A percentile compares a stretch with the other conserved stretches of the same genome.
Conservation (phyloP, 53 echinoderm and acorn worm genomes). For the Astropecten irregularis region DNA sequence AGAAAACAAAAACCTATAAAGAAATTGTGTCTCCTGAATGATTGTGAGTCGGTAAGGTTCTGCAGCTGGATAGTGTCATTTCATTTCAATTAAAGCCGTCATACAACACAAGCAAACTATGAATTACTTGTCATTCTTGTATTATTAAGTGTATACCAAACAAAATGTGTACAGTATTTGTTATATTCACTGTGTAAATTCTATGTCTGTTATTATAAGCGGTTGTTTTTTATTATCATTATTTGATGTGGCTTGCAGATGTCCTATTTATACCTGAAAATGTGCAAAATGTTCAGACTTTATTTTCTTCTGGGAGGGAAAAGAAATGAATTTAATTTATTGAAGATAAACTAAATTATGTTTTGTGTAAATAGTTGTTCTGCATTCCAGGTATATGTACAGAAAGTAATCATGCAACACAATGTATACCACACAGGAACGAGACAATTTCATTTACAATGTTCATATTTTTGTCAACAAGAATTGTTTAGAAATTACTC, state of each 20-base stretch:
- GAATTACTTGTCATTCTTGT: constrained; percentile 9
- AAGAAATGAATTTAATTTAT: neutral
- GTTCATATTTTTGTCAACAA: too few species aligned
- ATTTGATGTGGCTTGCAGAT: neutral
- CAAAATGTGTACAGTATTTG: constrained; percentile 28
- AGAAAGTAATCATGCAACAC: neutral
- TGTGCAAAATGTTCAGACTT: neutral
- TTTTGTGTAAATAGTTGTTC: constrained; percentile 29
- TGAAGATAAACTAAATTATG: neutral
- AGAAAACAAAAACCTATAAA: neutral
- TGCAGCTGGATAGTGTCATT: constrained; percentile 12
- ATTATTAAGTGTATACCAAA: neutral
- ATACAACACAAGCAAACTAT: neutral
- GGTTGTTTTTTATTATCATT: neutral
- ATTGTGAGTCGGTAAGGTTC: too few species aligned
- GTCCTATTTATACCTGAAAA: neutral
- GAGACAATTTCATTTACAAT: too few species aligned
- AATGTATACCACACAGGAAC: neutral
- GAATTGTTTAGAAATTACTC: neutral
- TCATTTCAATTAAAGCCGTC: neutral
- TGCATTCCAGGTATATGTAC: constrained; percentile 16
- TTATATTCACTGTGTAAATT: constrained; percentile 28
- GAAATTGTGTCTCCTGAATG: constrained; percentile 5
- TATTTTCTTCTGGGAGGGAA: neutral
- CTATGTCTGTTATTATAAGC: neutral